Evolutionary conservation across 1,140 invertebrate species (phyloP).

Genomic region (Drosophila trapezifrons): DNA sequence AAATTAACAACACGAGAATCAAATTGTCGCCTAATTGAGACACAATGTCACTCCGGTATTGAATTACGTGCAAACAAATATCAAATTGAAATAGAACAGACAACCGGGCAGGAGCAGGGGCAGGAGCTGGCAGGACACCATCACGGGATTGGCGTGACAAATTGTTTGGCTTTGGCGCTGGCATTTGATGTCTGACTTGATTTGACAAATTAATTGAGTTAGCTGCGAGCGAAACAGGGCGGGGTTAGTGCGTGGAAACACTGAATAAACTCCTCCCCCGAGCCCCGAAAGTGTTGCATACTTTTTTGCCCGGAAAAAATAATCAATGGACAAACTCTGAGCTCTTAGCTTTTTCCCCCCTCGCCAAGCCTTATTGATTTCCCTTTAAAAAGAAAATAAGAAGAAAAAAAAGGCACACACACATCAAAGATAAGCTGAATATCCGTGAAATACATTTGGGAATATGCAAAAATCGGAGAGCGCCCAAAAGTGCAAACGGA

Average conservation of each 20-base stretch:
- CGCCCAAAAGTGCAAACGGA: slow-evolving; percentile 73
- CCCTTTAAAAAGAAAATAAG: slow-evolving; percentile 18
- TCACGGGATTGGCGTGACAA: slow-evolving; percentile 65
- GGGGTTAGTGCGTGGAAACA: slow-evolving; percentile 12
- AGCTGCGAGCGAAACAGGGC: slow-evolving; percentile 9
- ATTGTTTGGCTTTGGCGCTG: slow-evolving; percentile 63
- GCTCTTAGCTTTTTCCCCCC: slow-evolving; percentile 1
- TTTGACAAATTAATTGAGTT: slow-evolving; percentile 80
- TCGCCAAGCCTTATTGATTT: slow-evolving; percentile 30
- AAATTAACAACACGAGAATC: slow-evolving; percentile 80
- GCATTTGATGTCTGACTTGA: slow-evolving; percentile 70
- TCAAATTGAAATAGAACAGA: slow-evolving; percentile 57
- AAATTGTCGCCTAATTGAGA: slow-evolving; percentile 80
- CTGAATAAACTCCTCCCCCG: slow-evolving; percentile 13
- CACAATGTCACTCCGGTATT: slow-evolving; percentile 64
- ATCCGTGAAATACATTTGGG: slow-evolving; percentile 62
- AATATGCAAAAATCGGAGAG: slow-evolving; percentile 61
- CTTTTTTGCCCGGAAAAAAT: slow-evolving; percentile 30
- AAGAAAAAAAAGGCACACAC: slow-evolving; percentile 29
- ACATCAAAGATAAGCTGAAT: slow-evolving; percentile 49
- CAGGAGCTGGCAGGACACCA: slow-evolving; percentile 20
- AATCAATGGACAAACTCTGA: slow-evolving; percentile 31
- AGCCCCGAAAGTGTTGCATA: slow-evolving; percentile 25
- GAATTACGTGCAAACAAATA: slow-evolving; percentile 74
- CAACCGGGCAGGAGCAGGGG: neutral